Base-by-base conservation (phyloP, 2,797 vertebrate species). In the Enteromius paludinosus region DNA sequence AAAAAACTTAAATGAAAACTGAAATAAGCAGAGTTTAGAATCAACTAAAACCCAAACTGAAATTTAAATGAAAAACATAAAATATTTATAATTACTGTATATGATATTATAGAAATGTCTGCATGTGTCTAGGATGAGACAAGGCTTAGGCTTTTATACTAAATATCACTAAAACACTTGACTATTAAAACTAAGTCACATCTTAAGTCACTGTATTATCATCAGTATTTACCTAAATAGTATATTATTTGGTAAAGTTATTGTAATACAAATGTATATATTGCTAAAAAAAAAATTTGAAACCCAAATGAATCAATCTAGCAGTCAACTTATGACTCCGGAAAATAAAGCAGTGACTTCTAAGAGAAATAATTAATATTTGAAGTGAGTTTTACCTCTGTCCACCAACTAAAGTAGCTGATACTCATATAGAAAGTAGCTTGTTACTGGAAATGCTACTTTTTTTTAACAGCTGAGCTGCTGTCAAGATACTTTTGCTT, bases 371-470 rank as follows among this genome's bases (percentile, higher is more conserved):
- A 35, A 20, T n/a, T 2, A 30, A 18, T 70, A 47, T 25, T 28
- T 38, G 28, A n/a, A 30, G 70, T 11, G 30, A 72, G 4, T 10
- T 59, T 41, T 56, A 25, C 33, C 15, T 73, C 30, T n/a, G 18
- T 35, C 18, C 0, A 20, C 18, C n/a, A 15, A 54, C 30, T 73
- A 35, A 54, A 33, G 18, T 35, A 54, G 10, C 45, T 35, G 10
- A 41, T 59, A 25, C 52, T 74, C 18, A 35, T 23, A 54, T 8
- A 5, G 71, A 73, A 73, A 73, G 72, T 59, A 41, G 52, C n/a
- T 56, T 59, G 33, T 59, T 74, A 56, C 72, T 74, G 20, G n/a
- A 74, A 54, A 54, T 35, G 5, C 7, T 2, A 56, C 20, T n/a
- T 56, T 38, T 17, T 30, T 35, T 54, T 15, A 23, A 23, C 47